phyloP scores from a whole-genome alignment of 2,797 vertebrate species.

The Hafferia zeledoni region DNA sequence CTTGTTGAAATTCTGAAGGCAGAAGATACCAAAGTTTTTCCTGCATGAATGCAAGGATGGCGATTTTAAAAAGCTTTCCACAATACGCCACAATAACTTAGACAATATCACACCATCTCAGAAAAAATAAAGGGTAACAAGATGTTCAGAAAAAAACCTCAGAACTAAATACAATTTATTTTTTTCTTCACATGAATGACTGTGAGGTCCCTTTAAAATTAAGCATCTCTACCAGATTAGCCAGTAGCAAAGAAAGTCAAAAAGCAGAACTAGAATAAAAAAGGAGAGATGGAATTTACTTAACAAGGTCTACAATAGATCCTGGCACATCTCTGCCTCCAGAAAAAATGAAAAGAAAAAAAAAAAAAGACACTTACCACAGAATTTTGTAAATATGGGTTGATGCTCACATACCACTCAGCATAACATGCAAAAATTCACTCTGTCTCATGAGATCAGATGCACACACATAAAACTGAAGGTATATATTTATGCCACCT shows the following conservation, averaged over 20 bases:
- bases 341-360: neutral
- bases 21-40: neutral
- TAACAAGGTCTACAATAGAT: neutral
- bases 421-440: neutral
- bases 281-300: neutral
- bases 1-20: neutral
- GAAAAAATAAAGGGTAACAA: neutral
- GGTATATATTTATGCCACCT: neutral
- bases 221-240: neutral
- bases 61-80: neutral
- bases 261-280: neutral
- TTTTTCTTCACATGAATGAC: neutral
- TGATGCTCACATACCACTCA: neutral
- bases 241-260: neutral
- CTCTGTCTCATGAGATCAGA: neutral
- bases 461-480: neutral
- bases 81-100: neutral
- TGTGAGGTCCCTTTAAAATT: neutral
- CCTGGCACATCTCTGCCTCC: neutral
- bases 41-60: neutral
- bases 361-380: neutral
- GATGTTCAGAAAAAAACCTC: neutral
- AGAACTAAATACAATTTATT: neutral
- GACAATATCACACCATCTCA: neutral
- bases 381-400: neutral